Evolutionary conservation across 2,888 invertebrate species (phyloP).

Genomic region (Zhengitettix transpicula): DNA sequence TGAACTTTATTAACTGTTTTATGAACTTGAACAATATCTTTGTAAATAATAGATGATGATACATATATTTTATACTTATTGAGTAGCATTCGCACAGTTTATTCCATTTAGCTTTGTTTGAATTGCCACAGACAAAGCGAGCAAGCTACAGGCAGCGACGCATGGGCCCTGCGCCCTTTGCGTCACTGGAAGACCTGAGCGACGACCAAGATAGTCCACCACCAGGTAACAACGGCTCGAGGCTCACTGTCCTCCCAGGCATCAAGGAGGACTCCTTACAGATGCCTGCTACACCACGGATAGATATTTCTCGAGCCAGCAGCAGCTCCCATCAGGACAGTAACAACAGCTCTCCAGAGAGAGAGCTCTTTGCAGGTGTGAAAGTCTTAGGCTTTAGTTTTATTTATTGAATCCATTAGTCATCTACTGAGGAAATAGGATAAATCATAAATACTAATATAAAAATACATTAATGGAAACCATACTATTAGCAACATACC

Average conservation of each 20-base stretch:
- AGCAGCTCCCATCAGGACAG: conserved; percentile 64
- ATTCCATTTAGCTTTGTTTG: no score
- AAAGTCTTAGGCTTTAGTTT: neutral
- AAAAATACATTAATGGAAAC: no score
- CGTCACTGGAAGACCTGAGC: conserved; percentile 81
- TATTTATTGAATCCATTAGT: neutral
- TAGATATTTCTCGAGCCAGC: conserved; percentile 77
- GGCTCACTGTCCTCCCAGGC: neutral
- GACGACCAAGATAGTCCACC: conserved; percentile 50
- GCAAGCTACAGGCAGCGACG: conserved; percentile 41
- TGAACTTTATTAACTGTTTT: no score
- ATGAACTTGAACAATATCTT: no score
- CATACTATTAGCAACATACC: no score
- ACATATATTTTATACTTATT: no score
- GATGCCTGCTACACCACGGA: conserved; percentile 63
- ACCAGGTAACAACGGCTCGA: conserved; percentile 9
- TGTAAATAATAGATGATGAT: no score
- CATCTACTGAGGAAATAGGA: no score
- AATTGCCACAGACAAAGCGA: conserved; percentile 4
- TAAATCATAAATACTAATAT: no score
- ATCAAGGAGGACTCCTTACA: conserved; percentile 22
- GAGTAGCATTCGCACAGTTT: no score
- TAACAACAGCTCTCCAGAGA: conserved; percentile 71
- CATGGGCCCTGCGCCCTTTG: conserved; percentile 85
- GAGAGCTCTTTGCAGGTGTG: conserved; percentile 54